Conservation (phyloP, 2,888 invertebrate genomes). For the Caenorhabditis parvicauda region DNA sequence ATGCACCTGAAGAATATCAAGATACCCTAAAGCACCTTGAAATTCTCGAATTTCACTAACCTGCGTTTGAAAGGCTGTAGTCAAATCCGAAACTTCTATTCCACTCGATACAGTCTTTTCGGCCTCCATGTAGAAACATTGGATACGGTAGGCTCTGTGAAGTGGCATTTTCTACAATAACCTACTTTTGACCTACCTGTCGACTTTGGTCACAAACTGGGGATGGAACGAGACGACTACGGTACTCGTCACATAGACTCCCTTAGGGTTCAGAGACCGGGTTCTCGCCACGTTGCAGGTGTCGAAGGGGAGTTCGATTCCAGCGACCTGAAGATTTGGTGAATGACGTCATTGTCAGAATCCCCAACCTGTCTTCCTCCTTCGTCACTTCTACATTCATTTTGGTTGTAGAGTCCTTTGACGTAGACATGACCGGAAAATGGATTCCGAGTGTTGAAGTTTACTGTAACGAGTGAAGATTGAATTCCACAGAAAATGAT, state of each 20-base stretch:
- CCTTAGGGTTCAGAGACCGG: conserved; percentile 60
- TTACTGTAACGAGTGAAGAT: conserved; percentile 5
- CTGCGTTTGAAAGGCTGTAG: conserved; percentile 61
- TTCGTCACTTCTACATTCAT: conserved; percentile 57
- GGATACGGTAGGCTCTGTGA: conserved; percentile 58
- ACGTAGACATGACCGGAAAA: conserved; percentile 53
- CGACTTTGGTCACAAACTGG: conserved; percentile 60
- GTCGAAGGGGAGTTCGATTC: conserved; percentile 61
- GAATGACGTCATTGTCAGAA: too few relatives aligned
- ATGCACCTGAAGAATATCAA: too few relatives aligned
- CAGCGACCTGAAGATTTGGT: conserved; percentile 38
- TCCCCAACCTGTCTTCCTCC: conserved; percentile 47
- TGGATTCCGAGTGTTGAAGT: conserved; percentile 43
- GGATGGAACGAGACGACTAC: conserved; percentile 63
- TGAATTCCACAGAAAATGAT: neutral
- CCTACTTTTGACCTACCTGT: conserved; percentile 18
- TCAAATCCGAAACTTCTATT: conserved; percentile 60
- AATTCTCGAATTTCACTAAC: too few relatives aligned
- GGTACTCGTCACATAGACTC: conserved; percentile 61
- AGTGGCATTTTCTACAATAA: neutral
- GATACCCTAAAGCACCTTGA: conserved; percentile 6
- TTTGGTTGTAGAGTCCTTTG: conserved; percentile 59
- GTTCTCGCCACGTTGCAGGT: conserved; percentile 61
- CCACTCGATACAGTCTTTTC: conserved; percentile 61
- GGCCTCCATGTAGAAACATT: conserved; percentile 63